Evolutionary conservation across 2,888 invertebrate genomes (phyloP), one percentile per base, ranked within the genome.

Genomic region (Sturmia bella): DNA sequence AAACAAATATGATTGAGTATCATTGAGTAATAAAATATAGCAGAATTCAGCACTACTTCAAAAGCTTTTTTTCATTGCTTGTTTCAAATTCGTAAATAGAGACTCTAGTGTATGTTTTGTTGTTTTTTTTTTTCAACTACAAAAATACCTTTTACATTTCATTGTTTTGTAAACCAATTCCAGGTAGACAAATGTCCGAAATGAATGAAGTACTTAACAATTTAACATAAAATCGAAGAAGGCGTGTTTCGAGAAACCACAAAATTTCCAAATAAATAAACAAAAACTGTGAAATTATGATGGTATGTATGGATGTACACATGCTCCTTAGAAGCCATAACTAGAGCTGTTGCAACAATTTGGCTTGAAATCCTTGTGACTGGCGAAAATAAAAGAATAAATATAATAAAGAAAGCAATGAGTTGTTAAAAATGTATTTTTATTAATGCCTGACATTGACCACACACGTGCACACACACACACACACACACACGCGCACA

Each of bases 291-390:
- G 27, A 27, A 27, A 27, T n/a, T n/a, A 32, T 5, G 50, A 66
- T 56, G 56, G 24, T 57, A 66, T 48, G 72, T 54, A 76, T 54
- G 59, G 72, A 80, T 72, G 72, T 76, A 19, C n/a, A n/a, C n/a
- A n/a, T 76, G 72, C 61, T 63, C 64, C 66, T 69, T 56, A 56
- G 50, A 63, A 64, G 6, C 48, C 61, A 68, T 76, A 76, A 81
- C 76, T 68, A 76, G 76, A 81, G 68, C 75, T 76, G 80, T 81
- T 72, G 68, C 68, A 72, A 27, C 45, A 56, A 48, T 48, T 61
- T 74, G 37, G 24, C n/a, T 57, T 56, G 11, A 56, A 56, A 56
- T 3, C 45, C 32, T 57, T 32, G 56, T 12, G 11, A 57, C 32
- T 39, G 12, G 17, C 7, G 39, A 11, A 13, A 50, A 24, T 3